Evolutionary conservation across 2,888 invertebrate genomes (phyloP).

Genomic region (Drosophila leonis): DNA sequence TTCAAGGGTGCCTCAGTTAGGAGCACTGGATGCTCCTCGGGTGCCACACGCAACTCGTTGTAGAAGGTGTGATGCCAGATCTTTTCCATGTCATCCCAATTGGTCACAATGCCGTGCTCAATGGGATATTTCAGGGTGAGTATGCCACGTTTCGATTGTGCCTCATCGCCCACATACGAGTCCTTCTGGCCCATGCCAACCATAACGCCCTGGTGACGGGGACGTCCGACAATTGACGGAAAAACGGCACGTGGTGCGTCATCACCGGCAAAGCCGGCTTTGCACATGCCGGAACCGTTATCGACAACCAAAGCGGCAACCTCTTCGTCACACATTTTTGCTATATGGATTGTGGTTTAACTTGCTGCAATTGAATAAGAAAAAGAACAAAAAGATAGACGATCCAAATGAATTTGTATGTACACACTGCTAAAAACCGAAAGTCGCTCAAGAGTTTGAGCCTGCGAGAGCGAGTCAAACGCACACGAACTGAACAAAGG

Average conservation of each 20-base stretch:
- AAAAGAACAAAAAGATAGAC: conserved; percentile 31
- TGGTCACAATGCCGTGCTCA: conserved; percentile 98
- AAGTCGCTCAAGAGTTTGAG: conserved; percentile 9
- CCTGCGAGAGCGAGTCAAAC: conserved; percentile 14
- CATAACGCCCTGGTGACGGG: conserved; percentile 95
- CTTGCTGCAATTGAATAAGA: conserved; percentile 53
- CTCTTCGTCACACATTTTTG: conserved; percentile 96
- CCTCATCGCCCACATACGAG: conserved; percentile 94
- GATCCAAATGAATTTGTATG: conserved; percentile 33
- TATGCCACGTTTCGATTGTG: conserved; percentile 94
- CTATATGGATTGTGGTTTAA: conserved; percentile 51
- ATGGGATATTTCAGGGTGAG: conserved; percentile 98
- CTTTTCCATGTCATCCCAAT: conserved; percentile 99
- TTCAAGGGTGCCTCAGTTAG: conserved; percentile 95
- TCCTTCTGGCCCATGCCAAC: conserved; percentile 97
- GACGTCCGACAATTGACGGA: conserved; percentile 95
- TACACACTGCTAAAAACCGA: conserved; percentile 39
- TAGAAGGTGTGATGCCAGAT: conserved; percentile 99
- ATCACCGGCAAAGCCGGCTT: conserved; percentile 96
- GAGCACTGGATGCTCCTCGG: conserved; percentile 95
- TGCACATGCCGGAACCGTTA: conserved; percentile 97
- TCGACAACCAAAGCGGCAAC: conserved; percentile 97
- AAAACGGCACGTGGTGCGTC: conserved; percentile 95
- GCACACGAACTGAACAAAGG: conserved; percentile 51
- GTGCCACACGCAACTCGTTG: conserved; percentile 98